Evolutionary conservation across 2,888 invertebrate species (phyloP).

Genomic region (Rugalucina vietnamica): DNA sequence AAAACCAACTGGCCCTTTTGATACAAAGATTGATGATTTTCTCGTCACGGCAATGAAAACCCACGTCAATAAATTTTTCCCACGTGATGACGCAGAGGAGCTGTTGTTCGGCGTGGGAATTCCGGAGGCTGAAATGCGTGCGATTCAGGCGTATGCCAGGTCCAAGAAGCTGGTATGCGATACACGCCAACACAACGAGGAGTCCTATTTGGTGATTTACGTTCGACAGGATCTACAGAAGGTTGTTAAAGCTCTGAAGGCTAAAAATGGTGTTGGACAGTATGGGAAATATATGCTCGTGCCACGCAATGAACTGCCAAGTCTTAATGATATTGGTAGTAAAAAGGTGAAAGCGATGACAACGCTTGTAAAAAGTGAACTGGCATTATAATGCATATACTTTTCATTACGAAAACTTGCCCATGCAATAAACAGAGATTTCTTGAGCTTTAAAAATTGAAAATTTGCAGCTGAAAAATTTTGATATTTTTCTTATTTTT

Average conservation of each 20-base stretch:
- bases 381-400: no score
- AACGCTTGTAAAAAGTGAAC: no score
- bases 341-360: neutral
- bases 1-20: constrained; percentile 6
- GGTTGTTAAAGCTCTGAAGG: constrained; percentile 50
- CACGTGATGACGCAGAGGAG: constrained; percentile 60
- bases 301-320: constrained; percentile 33
- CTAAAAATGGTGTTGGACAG: neutral
- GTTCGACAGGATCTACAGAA: constrained; percentile 54
- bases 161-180: constrained; percentile 46
- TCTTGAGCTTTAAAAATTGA: no score
- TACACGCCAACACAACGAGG: constrained; percentile 53
- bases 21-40: constrained; percentile 41
- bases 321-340: constrained; percentile 24
- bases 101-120: constrained; percentile 69
- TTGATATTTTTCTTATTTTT: no score
- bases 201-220: constrained; percentile 50
- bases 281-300: constrained; percentile 47
- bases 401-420: no score
- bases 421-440: no score
- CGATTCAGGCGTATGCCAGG: constrained; percentile 49
- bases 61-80: constrained; percentile 58
- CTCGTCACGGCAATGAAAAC: constrained; percentile 55
- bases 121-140: constrained; percentile 51
- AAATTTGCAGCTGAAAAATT: no score